Evolutionary conservation across 2,797 vertebrate genomes (phyloP), one percentile per base, ranked within the genome.

Genomic region (Halcyon badia): DNA sequence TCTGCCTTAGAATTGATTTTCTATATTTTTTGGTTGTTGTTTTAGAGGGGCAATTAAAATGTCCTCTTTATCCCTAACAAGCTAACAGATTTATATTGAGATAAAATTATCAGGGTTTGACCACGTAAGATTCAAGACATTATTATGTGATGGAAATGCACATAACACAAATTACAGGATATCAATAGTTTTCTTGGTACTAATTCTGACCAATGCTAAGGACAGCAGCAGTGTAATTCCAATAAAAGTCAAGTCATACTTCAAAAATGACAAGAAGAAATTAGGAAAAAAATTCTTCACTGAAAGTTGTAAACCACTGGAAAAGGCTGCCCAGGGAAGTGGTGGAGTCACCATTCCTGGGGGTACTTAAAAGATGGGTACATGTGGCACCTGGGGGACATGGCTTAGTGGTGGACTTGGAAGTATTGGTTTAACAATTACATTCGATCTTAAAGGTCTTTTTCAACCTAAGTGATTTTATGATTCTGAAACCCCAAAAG

Each of bases 361-460:
- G 68, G 30, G 65, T n/a, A 35, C 57, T 73, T 35, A 30, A n/a
- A 57, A 42, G 33, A 44, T 0, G 0, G 22, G 42, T 6, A 35
- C 11, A 62, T 22, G 16, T 30, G 8, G 24, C 14, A 16, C 11
- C 44, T 28, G 39, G 37, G 46, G 44, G 6, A 42, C 46, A 46
- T 9, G 22, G 30, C 51, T 56, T 41, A 66, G 48, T 19, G 42
- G 30, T 71, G 14, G 22, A 52, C 11, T 33, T 64, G 31, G 26
- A 2, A 3, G 1, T 19, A 2, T 5, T 57, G 19, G 31, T 9
- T 54, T 64, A 28, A n/a, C 3, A 35, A 8, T 5, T 76, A 39
- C 16, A 62, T 33, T 83, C 5, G 16, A 35, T 12, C 35, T 71
- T 60, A 42, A 46, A 14, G 12, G 19, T 58, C 39, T 71, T 71